Evolutionary conservation across 2,113 vertebrate genomes (phyloP).

Genomic region (Emydocephalus ijimae): DNA sequence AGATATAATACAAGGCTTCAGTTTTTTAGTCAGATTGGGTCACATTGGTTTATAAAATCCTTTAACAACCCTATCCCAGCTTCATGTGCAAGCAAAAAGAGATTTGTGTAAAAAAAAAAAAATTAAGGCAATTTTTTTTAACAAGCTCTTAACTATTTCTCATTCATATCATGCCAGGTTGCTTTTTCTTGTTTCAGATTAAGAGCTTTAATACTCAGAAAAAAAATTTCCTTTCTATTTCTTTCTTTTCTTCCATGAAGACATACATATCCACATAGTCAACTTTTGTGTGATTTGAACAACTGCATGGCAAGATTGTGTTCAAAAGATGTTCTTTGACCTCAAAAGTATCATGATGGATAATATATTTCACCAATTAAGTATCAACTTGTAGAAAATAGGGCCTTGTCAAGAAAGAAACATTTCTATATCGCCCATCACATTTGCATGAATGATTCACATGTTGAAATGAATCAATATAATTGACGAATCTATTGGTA

Average conservation of each 20-base stretch:
- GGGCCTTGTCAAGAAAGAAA: neutral
- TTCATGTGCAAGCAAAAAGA: neutral
- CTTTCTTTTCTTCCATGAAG: neutral
- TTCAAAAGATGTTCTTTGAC: neutral
- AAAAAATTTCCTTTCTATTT: neutral
- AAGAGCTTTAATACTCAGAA: neutral
- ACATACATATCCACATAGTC: neutral
- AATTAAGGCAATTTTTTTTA: neutral
- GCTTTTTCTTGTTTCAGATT: neutral
- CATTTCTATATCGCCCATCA: neutral
- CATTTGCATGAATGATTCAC: neutral
- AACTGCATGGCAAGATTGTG: neutral
- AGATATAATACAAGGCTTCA: neutral
- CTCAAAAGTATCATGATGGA: neutral
- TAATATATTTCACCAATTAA: neutral
- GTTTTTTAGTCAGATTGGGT: neutral
- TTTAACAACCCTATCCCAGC: neutral
- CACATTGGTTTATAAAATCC: neutral
- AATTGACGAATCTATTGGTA: neutral
- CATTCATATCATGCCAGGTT: neutral
- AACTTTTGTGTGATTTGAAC: neutral
- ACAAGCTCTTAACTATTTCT: neutral
- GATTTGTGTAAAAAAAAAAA: neutral
- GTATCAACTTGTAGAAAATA: neutral
- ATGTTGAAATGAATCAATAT: neutral